Evolutionary conservation across 2,888 invertebrate species (phyloP).

Genomic region (Cheilosia vernalis): DNA sequence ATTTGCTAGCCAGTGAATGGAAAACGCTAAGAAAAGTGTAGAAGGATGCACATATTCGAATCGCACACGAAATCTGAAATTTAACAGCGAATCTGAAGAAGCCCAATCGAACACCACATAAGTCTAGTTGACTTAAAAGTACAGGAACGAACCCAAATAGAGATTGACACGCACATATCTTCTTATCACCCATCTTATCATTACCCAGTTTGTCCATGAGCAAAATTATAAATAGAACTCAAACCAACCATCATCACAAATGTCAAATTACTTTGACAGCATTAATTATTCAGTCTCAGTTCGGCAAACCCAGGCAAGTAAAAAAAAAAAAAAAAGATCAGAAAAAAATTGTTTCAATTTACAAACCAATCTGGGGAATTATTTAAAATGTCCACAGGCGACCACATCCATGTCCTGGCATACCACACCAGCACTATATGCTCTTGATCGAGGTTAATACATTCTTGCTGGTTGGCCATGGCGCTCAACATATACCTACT

Average conservation of each 20-base stretch:
- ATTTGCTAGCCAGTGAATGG: too few species aligned
- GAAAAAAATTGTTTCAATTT: conserved; percentile 64
- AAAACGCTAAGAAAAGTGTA: too few species aligned
- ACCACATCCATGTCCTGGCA: conserved; percentile 50
- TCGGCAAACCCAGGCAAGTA: not conserved
- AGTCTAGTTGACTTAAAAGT: too few species aligned
- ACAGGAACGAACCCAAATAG: too few species aligned
- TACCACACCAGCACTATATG: conserved; percentile 6
- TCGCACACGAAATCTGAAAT: too few species aligned
- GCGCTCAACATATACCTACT: not conserved
- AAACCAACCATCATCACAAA: conserved; percentile 1
- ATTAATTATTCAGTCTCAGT: conserved; percentile 53
- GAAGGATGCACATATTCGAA: too few species aligned
- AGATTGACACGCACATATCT: too few species aligned
- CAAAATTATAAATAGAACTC: too few species aligned
- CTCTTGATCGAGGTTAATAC: conserved; percentile 28
- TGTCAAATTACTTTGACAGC: conserved; percentile 52
- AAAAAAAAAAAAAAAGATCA: conserved; percentile 7
- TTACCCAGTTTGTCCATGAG: too few species aligned
- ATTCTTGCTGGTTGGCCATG: conserved; percentile 21
- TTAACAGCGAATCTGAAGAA: too few species aligned
- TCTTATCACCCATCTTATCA: too few species aligned
- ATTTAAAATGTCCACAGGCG: conserved; percentile 63
- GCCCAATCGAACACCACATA: too few species aligned
- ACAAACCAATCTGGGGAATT: conserved; percentile 53